Evolutionary conservation across 2,888 invertebrate species (phyloP), one percentile per base, ranked within the genome.

Genomic region (Pterostichus niger): DNA sequence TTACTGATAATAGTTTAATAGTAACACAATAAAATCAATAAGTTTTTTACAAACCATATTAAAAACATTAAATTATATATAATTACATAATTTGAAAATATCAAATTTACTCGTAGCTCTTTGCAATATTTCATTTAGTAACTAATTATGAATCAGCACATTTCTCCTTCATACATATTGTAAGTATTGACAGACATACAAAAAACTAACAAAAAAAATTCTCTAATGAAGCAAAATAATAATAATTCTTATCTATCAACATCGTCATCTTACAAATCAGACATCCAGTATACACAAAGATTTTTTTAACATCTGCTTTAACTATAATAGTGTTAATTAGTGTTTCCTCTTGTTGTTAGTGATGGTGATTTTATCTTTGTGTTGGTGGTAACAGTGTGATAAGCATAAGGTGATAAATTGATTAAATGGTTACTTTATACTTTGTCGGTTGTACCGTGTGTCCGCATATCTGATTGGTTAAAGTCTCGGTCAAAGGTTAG

Each of bases 71-170:
- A 75, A 75, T 75, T 75, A 75, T 31, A 49, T 11, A 75, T 75
- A 31, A 75, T 75, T 75, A 75, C 52, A 49, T 31, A 52, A 75
- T 75, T 75, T 75, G 49, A 75, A 71, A 52, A 49, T 75, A 75
- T 52, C 49, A 75, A 75, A 75, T 52, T 75, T 75, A 3, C 31
- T 24, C 33, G 24, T 7, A 17, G 46, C 31, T 73, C 46, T 40
- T 73, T 73, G 46, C 17, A 46, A 73, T 46, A 46, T 73, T 46
- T 73, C 31, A 75, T 52, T 75, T 75, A 75, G 52, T 75, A 49
- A 75, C 52, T 17, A 75, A 52, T 52, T 75, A 33, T 75, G 75
- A 75, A 11, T 52, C 52, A 75, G 75, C 75, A 75, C 9, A 44
- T 71, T 71, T 44, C 7, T 0, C 11, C 7, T 4, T 9, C 17